Evolutionary conservation across 2,113 vertebrate genomes (phyloP), one percentile per base, ranked within the genome.

Genomic region (Capreolus pygargus): DNA sequence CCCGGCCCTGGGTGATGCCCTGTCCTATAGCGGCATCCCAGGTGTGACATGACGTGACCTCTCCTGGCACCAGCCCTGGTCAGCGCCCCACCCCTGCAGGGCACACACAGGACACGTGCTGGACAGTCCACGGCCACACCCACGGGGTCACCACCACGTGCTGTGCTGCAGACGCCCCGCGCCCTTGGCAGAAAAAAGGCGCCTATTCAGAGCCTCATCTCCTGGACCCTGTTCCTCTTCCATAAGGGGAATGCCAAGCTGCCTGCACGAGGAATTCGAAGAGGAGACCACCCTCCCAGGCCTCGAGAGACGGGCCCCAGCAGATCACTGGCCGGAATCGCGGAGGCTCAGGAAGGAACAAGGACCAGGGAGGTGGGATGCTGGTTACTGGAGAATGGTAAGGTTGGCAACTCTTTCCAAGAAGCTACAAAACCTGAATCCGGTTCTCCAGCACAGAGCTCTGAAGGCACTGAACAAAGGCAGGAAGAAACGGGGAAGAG

Each of bases 401-500:
- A 15, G 39, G 12, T 16, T 2, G 5, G 5, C 3, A 4, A 3
- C 19, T 23, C 60, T 58, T 25, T 39, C 81, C 14, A 3, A 43
- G 70, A 15, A 2, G 3, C 7, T 0, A 16, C 5, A 4, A 2
- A 43, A 2, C 27, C 25, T 4, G 45, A 17, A 6, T 9, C 19
- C 52, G 14, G 1, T 17, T 2, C 14, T 28, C 12, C 52, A 52
- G 0, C 15, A 17, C 25, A 6, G 0, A 19, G 9, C 3, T 28
- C 1, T 12, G 27, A 10, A 39, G 55, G 39, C 61, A 7, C 90
- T 23, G 8, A 30, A 4, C 4, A 19, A 17, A n/a, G 10, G 39
- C 43, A 8, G 54, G 58, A 21, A 14, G 14, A 30, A 15, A 2
- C 0, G 0, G 16, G 4, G n/a, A 5, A 4, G 12, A 14, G 5